These are phyloP conservation scores for Brachypteracias leptosomus DNA, from an alignment of 2,113 vertebrate species.

Conservation along the genomic window DNA sequence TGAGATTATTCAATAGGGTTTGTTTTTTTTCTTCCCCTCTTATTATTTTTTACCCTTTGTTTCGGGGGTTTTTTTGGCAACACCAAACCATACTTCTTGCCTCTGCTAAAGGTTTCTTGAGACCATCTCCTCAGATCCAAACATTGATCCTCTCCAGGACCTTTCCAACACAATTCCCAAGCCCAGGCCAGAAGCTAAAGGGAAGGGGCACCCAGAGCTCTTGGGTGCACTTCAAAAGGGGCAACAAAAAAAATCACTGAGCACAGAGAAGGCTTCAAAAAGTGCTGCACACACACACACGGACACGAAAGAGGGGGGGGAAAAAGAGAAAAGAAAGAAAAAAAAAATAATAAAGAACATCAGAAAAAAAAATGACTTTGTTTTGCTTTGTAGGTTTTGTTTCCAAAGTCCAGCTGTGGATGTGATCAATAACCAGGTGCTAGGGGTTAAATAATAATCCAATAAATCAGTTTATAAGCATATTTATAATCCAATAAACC, in stretches of 20 bases:
- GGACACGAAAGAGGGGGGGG: constrained; percentile 5
- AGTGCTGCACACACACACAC: constrained; percentile 64
- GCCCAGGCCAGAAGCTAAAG: constrained; percentile 42
- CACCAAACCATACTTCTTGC: constrained; percentile 63
- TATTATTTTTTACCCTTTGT: neutral
- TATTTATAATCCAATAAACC: constrained; percentile 33
- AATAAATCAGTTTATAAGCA: no score
- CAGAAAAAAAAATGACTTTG: constrained; percentile 26
- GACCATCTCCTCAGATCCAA: constrained; percentile 17
- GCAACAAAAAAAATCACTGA: constrained; percentile 28
- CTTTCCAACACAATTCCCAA: constrained; percentile 69
- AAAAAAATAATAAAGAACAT: constrained; percentile 60
- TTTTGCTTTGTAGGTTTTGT: neutral
- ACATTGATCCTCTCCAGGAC: no score
- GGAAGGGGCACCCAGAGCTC: neutral
- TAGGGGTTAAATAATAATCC: neutral
- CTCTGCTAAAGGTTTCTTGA: constrained; percentile 48
- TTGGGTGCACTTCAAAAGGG: neutral
- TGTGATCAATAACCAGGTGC: constrained; percentile 66
- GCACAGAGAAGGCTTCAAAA: constrained; percentile 53
- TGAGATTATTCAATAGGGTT: neutral
- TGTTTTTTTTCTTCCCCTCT: neutral
- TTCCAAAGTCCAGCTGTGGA: neutral
- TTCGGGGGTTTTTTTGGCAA: neutral
- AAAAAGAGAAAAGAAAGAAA: constrained; percentile 24